Conservation (phyloP, 2,888 invertebrate genomes). For the Hydriomena furcata region DNA sequence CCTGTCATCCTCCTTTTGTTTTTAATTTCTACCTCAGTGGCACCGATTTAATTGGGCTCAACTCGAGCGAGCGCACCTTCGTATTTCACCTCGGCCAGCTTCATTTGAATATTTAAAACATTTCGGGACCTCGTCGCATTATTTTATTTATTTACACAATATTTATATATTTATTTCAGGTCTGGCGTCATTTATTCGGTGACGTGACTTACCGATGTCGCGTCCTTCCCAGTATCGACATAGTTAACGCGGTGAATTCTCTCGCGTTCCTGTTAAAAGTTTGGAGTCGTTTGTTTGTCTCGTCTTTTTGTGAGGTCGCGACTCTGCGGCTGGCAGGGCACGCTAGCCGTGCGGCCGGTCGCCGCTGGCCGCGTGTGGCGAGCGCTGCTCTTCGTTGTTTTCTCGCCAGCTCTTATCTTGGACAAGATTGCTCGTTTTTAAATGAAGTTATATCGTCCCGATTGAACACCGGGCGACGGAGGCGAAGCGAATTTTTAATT, state of each 20-base stretch:
- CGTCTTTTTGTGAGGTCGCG: slow-evolving; percentile 66
- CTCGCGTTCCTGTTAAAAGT: slow-evolving; percentile 80
- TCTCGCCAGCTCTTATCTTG: slow-evolving; percentile 79
- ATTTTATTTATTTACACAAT: slow-evolving; percentile 82
- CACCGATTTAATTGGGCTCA: slow-evolving; percentile 83
- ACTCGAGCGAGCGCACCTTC: slow-evolving; percentile 81
- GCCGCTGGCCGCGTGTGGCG: slow-evolving; percentile 68
- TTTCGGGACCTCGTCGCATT: slow-evolving; percentile 76
- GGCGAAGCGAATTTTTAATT: slow-evolving; percentile 83
- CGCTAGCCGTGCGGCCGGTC: slow-evolving; percentile 29
- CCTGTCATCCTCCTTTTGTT: slow-evolving; percentile 81
- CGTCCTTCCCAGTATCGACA: slow-evolving; percentile 82
- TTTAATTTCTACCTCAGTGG: slow-evolving; percentile 84
- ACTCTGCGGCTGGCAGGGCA: slow-evolving; percentile 38
- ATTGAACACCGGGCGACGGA: slow-evolving; percentile 75
- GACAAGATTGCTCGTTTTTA: slow-evolving; percentile 83
- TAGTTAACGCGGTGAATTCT: slow-evolving; percentile 80
- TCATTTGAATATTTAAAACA: slow-evolving; percentile 84
- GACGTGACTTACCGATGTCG: slow-evolving; percentile 82
- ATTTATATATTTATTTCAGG: slow-evolving; percentile 81
- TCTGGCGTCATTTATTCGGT: slow-evolving; percentile 79
- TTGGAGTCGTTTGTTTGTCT: slow-evolving; percentile 70
- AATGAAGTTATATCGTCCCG: slow-evolving; percentile 82
- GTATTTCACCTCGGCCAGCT: slow-evolving; percentile 82
- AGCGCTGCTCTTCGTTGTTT: slow-evolving; percentile 79